Base-by-base conservation (phyloP, 1,140 invertebrate genomes). In the Megalonaias nervosa region DNA sequence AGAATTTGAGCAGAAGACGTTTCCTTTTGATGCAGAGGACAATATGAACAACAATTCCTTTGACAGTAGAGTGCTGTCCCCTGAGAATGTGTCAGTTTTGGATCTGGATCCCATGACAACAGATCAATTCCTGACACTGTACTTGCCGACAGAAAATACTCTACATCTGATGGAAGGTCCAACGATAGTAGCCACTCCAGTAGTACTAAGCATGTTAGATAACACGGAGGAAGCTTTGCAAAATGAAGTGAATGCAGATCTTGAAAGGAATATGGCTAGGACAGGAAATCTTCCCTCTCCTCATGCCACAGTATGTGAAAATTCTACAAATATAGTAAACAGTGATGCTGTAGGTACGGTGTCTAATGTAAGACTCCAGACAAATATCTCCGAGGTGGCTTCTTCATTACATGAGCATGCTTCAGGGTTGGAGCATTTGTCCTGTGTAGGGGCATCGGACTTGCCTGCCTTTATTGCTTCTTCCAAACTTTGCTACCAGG, bases 191-290 rank as follows among this genome's bases (percentile, higher is more conserved):
- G 81, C 81, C 17, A 79, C 74, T 21, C 75, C 75, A 23, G 77
- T 66, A 55, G 74, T 83, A 17, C 70, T 83, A 26, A 74, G 76
- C 23, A 73, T 75, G 70, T 70, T 82, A 21, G 83, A 85, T 38
- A 82, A 86, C n/a, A 72, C 83, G 16, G 81, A 85, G 58, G 86
- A 87, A 79, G 86, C 82, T 57, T 74, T 82, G 61, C 83, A 87
- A 57, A 87, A 87, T 81, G 86, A 77, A 21, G 75, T 86, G 19
- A 86, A 86, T 75, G 79, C 77, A 65, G 86, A 86, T 38, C 72
- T 79, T 59, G 86, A 86, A 71, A 64, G 85, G 5, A 82, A 82
- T 55, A 80, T 85, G 82, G 79, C 85, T 16, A 75, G 58, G 17
- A 21, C 68, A 48, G 67, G 59, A 19, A 67, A 75, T 19, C 75